Evolutionary conservation across 1,140 invertebrate genomes (phyloP).

Genomic region (Sinella curviseta): DNA sequence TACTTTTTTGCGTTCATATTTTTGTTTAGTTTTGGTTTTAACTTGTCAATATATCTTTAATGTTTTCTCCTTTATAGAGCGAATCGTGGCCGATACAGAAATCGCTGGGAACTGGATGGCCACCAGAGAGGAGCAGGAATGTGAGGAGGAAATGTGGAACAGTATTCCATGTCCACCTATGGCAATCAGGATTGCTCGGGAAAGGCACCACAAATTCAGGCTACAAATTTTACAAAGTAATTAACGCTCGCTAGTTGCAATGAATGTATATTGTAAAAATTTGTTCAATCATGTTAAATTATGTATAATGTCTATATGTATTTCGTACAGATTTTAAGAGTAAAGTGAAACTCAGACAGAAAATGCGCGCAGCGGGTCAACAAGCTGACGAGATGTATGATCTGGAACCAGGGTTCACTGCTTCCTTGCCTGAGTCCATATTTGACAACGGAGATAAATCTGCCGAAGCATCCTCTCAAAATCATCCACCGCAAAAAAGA

Average conservation of each 20-base stretch:
- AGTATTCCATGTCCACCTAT: not conserved
- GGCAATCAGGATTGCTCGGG: slow-evolving; percentile 16
- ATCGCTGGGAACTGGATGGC: slow-evolving; percentile 15
- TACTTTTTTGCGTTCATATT: too few relatives aligned
- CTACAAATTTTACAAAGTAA: slow-evolving; percentile 6
- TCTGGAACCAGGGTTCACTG: not conserved
- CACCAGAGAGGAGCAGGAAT: slow-evolving; percentile 4
- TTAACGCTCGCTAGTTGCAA: not conserved
- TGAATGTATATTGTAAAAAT: not conserved
- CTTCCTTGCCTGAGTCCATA: not conserved
- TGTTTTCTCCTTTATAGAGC: too few relatives aligned
- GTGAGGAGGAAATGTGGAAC: slow-evolving; percentile 3
- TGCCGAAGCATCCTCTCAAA: too few relatives aligned
- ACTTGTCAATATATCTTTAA: too few relatives aligned
- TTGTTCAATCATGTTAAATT: not conserved
- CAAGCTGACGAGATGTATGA: not conserved
- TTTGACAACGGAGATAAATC: not conserved
- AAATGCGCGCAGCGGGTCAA: not conserved
- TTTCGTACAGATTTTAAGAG: slow-evolving; percentile 1
- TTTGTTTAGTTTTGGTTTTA: too few relatives aligned
- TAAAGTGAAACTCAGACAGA: not conserved
- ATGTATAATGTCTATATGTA: not conserved
- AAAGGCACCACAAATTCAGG: slow-evolving; percentile 7
- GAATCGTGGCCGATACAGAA: slow-evolving; percentile 13
- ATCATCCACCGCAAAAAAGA: too few relatives aligned